phyloP scores from a whole-genome alignment of 2,113 vertebrate genomes.

The Pollimyrus isidori region DNA sequence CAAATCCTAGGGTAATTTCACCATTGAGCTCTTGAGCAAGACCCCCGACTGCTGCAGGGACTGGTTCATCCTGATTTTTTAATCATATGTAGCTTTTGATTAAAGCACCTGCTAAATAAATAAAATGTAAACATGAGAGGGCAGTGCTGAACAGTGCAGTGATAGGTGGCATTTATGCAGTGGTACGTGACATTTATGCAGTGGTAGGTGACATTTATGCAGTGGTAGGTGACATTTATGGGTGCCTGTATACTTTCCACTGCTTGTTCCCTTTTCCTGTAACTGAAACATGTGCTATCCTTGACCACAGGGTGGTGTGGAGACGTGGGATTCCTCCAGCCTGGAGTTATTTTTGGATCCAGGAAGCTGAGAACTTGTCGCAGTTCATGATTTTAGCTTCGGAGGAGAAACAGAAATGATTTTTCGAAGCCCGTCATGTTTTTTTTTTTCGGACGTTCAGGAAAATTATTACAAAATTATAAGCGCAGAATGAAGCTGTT shows the following conservation, averaged over 20 bases:
- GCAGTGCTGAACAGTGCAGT: background rate
- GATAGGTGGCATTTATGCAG: too few species aligned
- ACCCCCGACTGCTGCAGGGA: background rate
- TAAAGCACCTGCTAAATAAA: background rate
- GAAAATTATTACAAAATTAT: background rate
- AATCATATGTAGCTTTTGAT: background rate
- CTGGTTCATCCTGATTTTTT: background rate
- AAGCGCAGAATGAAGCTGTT: background rate
- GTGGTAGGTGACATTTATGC: background rate
- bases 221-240: background rate
- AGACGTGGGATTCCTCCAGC: background rate
- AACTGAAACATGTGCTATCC: background rate
- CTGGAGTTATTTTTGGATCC: background rate
- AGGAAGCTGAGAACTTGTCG: background rate
- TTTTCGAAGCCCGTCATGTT: background rate
- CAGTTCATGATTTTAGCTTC: background rate
- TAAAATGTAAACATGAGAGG: background rate
- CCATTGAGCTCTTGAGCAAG: background rate
- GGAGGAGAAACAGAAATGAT: background rate
- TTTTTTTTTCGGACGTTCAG: background rate
- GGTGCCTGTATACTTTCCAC: background rate
- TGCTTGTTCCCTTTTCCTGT: background rate
- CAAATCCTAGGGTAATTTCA: background rate
- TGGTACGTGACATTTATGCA: too few species aligned
- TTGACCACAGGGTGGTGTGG: background rate